Base-by-base conservation (phyloP, 2,888 invertebrate species). In the Acronicta aceris region DNA sequence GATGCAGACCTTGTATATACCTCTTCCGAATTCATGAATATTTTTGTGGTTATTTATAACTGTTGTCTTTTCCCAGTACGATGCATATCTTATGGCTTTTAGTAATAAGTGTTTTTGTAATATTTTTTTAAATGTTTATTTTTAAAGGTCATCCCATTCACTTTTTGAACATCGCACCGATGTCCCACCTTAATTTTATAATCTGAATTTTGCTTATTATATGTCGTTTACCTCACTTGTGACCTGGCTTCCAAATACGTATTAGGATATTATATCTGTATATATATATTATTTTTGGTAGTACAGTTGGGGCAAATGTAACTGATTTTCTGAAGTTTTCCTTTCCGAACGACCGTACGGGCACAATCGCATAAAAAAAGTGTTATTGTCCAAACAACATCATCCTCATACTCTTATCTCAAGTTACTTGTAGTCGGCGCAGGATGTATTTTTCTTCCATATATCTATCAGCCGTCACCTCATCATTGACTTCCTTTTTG, bases 41-140 rank as follows among this genome's bases (percentile, higher is more conserved):
- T 71, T 69, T 75, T 76, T 69, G 59, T 88, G 85, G 76, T 85
- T 81, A 79, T 87, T 83, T 88, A 87, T 87, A 84, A 83, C 77
- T 82, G 83, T 88, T 84, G 82, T 88, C 59, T 77, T 21, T 59
- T 78, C 79, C 72, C 79, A 79, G 79, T 79, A 75, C 54, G 65
- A 71, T 77, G 74, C 76, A 79, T 77, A 75, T 78, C 74, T 72
- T 63, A 66, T 48, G 49, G 74, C 75, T 81, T 82, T 74, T 79
- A 76, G 65, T 74, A 56, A 64, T 72, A 76, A 73, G 73, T 65
- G 76, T 77, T 82, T 78, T 71, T 69, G n/a, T 38, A 38, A 47
- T 63, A 72, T 65, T 77, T 72, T n/a, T 59, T 65, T 43, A 36
- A 54, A 25, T 53, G 52, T 64, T 62, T 42, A 33, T 33, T 33